Base-by-base conservation (phyloP, 2,797 vertebrate genomes). In the Telmatherina bonti region DNA sequence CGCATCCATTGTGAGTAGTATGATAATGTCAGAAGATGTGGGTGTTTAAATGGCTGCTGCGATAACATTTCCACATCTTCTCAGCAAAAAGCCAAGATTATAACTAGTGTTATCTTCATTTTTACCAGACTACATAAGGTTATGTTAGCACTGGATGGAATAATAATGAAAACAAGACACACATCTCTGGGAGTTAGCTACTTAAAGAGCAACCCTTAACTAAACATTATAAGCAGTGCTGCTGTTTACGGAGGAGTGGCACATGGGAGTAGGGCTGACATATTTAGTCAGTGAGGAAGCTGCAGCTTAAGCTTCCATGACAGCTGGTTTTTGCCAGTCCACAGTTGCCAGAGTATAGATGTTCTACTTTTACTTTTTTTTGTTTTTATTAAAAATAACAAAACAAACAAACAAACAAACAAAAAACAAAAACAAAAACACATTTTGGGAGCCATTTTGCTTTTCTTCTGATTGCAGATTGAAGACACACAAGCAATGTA, bases 61-160 rank as follows among this genome's bases (percentile, higher is more conserved):
- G n/a, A 71, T 61, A 64, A 64, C 31, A 58, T 27, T 63, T 67
- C 52, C 24, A 67, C 24, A 66, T 67, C 69, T 64, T 49, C 65
- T 68, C 24, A 31, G 41, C 52, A 68, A 67, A 58, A 64, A 56
- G 38, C 35, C 22, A 49, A 52, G 43, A 76, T 24, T 72, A 55
- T 60, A 36, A 2, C 30, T 29, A 35, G 5, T 68, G 49, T 58
- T 67, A 72, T 74, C 70, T 69, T 58, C 26, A n/a, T 27, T 1
- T 53, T 70, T 71, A 56, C 62, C 36, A 79, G 64, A 77, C 33
- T 66, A 12, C 56, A 76, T 59, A 49, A 52, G 11, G 26, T 43
- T 81, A 30, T 78, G 8, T 20, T 3, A 3, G 24, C 26, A 33
- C 53, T 49, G 45, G 8, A 22, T 22, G 45, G n/a, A 49, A 49